Base-by-base conservation (phyloP, 2,888 invertebrate species). In the Rhamnusium bicolor region DNA sequence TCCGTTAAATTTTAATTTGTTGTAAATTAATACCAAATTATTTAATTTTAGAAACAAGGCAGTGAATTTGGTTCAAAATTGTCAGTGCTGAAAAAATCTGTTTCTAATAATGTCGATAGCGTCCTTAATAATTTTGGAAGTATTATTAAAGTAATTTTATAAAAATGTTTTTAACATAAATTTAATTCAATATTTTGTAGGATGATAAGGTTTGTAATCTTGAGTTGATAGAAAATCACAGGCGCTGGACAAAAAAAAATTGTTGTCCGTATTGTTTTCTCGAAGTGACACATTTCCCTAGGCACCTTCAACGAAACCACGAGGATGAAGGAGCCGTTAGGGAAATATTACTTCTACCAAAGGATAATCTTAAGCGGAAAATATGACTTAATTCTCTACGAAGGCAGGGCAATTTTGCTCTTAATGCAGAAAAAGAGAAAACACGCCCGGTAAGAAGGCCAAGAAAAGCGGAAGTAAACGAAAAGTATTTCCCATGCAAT, bases 161-260 rank as follows among this genome's bases (percentile, higher is more conserved):
- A 32, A 32, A 32, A 32, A 24, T n/a, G 8, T 7, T 21, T 21
- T 54, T 21, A 54, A 54, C 6, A 24, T 54, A 21, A 21, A 21
- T 54, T 54, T 19, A 54, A n/a, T 21, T 21, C 1, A 54, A 21
- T 54, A 21, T 54, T 24, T 54, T 54, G 54, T 54, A 54, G 54
- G 54, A 54, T 1, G 53, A 53, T 24, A 24, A 54, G 19, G 24
- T 21, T 54, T 54, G 54, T 54, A 54, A 54, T 54, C 10, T 54
- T 21, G 54, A 54, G 24, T 21, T 19, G n/a, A 21, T n/a, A 32
- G 32, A 32, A 24, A 56, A 24, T 14, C 14, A 12, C 24, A 56
- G 56, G 8, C 27, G 49, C 47, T 68, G 68, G 58, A 60, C 46
- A 27, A 61, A 47, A 69, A 69, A 62, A 69, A 69, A 53, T 29